Evolutionary conservation across 2,888 invertebrate genomes (phyloP), one percentile per base, ranked within the genome.

Genomic region (Acleris holmiana): DNA sequence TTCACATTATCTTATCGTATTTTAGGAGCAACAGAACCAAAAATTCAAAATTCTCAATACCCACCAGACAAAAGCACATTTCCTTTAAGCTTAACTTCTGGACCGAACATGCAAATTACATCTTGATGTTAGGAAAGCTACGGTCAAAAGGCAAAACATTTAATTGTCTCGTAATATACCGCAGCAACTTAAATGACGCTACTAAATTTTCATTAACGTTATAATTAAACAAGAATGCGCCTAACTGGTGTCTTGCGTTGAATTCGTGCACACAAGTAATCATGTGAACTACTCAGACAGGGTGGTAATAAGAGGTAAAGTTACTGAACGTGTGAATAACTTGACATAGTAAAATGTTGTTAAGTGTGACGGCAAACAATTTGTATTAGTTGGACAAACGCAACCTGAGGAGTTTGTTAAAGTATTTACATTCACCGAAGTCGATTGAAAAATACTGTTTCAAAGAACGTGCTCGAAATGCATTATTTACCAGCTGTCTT

Each of bases 281-380:
- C 48, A 58, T 64, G 59, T 49, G 48, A 65, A 54, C 59, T 55
- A 55, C 54, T 64, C n/a, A 60, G 60, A 53, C 53, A 46, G 54
- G 56, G 63, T 51, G 41, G 55, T 21, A 19, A 23, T 54, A 51
- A 60, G 59, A 61, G 57, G 63, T 61, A 66, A 56, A 60, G 60
- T 23, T 25, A 46, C 41, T 60, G 59, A 40, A 67, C 68, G 71
- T 71, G 70, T 69, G 72, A 72, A 72, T 68, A 66, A 67, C 69
- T 70, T 70, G 71, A 69, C 71, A 71, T 51, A 67, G 74, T 74
- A 70, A 76, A 73, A 74, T 73, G 68, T 72, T 72, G 68, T 73
- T 71, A 75, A 77, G 73, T 71, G 67, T 68, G 70, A 65, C 69
- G 64, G 71, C 70, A 77, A 76, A 77, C 69, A 73, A 35, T 60